These are phyloP conservation scores for Sinopyrophorus schimmeli DNA, from an alignment of 2,888 invertebrate genomes.

Conservation along the genomic window DNA sequence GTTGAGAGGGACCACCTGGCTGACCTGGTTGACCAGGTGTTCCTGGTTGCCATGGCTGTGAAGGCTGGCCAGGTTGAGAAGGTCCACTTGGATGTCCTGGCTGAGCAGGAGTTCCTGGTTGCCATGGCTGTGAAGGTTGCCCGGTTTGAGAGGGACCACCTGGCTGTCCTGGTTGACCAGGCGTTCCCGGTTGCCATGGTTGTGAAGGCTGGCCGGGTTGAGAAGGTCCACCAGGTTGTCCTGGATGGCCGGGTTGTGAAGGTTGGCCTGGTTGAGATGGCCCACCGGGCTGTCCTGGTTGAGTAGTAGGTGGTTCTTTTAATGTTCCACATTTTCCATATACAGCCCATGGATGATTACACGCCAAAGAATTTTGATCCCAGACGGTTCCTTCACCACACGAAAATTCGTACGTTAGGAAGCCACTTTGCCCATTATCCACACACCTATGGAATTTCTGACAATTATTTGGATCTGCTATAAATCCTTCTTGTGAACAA, in stretches of 20 bases:
- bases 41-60: slow-evolving; percentile 9
- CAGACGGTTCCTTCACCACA: slow-evolving; percentile 57
- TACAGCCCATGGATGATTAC: slow-evolving; percentile 55
- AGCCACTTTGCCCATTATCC: slow-evolving; percentile 57
- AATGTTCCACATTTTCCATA: background rate
- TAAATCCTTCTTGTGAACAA: slow-evolving; percentile 72
- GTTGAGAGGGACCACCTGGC: slow-evolving; percentile 20
- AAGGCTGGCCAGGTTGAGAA: slow-evolving; percentile 45
- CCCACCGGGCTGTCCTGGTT: slow-evolving; percentile 40
- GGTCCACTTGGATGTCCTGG: slow-evolving; percentile 46
- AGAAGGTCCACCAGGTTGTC: slow-evolving; percentile 20
- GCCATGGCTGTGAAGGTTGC: slow-evolving; percentile 32
- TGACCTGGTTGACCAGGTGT: slow-evolving; percentile 7
- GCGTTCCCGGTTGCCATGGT: slow-evolving; percentile 23
- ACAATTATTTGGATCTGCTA: slow-evolving; percentile 71
- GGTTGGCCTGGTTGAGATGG: slow-evolving; percentile 16
- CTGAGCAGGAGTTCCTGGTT: slow-evolving; percentile 37
- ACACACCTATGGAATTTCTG: slow-evolving; percentile 76
- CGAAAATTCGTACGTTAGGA: slow-evolving; percentile 66
- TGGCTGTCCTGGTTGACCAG: slow-evolving; percentile 25
- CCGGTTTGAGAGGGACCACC: slow-evolving; percentile 32
- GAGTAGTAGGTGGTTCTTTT: slow-evolving; percentile 54
- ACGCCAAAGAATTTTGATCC: slow-evolving; percentile 25
- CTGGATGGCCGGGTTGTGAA: slow-evolving; percentile 16
- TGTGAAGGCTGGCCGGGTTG: slow-evolving; percentile 15